Evolutionary conservation across 2,888 invertebrate genomes (phyloP), one percentile per base, ranked within the genome.

Genomic region (Ischnura elegans): DNA sequence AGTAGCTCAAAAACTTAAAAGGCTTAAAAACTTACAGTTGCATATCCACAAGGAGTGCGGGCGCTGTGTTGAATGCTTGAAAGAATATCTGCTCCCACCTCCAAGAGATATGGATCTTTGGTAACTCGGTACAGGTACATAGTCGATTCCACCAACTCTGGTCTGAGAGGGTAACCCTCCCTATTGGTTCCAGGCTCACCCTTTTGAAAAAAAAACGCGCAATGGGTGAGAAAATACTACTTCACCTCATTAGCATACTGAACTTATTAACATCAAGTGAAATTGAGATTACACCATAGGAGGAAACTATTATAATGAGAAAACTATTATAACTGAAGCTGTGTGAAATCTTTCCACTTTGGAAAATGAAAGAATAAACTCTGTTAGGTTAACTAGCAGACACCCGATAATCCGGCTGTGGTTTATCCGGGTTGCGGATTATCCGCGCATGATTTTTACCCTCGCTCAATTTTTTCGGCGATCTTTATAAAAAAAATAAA

Each of bases 81-180:
- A 76, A 99, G 96, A 95, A 99, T 98, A 96, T 99, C 99, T 94
- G 99, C 98, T 0, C 99, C 99, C 95, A 99, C 98, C 96, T 99
- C 98, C 94, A 99, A 96, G 94, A 99, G 96, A 95, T 98, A 98
- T 0, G 99, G 99, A 96, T 99, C 99, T 66, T 95, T 95, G 0
- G 99, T 99, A 0, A 99, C 98, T 94, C 98, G 96, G 95, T 99
- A 99, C 93, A 99, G 96, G 95, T 99, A 99, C 99, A 99, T 99
- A 55, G 99, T 98, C 36, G 99, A 99, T 96, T 99, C 99, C 19
- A 99, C 98, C 4, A 99, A 97, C 96, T 99, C 99, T 0, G 99
- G 99, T 87, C 99, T 96, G 84, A 99, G 96, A 0, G 99, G 99
- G 96, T 99, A 99, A 93, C 99, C 98, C 95, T 98, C 98, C 29